Conservation (phyloP, 1,140 invertebrate species). For the Ericerus pela region DNA sequence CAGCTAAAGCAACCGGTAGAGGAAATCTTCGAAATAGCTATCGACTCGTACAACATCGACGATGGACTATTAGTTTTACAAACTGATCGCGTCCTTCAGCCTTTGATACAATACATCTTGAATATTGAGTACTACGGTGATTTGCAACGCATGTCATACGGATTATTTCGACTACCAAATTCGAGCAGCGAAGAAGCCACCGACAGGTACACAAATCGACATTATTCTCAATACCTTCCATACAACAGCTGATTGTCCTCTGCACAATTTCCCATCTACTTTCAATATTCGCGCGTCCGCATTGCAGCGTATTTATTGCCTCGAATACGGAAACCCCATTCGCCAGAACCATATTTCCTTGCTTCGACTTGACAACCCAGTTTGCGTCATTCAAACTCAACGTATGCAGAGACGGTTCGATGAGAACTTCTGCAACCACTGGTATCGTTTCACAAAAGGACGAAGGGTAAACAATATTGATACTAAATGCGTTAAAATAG, state of each 20-base stretch:
- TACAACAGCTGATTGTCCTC: too few species aligned
- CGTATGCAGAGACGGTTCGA: not conserved
- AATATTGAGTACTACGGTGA: not conserved
- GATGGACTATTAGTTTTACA: not conserved
- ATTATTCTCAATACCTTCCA: too few species aligned
- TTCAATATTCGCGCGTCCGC: not conserved
- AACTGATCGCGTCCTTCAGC: not conserved
- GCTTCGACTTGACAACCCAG: conserved; percentile 1
- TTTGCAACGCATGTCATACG: conserved; percentile 2
- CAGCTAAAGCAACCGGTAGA: not conserved
- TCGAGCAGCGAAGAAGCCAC: too few species aligned
- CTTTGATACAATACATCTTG: not conserved
- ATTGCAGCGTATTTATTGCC: not conserved
- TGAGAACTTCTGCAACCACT: too few species aligned
- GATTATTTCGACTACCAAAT: not conserved
- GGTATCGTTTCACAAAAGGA: too few species aligned
- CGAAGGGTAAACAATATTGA: too few species aligned
- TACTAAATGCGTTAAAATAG: too few species aligned
- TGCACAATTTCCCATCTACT: not conserved
- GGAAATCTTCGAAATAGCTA: not conserved
- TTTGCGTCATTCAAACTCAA: not conserved
- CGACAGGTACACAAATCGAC: too few species aligned
- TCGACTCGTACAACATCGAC: not conserved
- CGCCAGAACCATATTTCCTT: not conserved
- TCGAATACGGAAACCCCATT: not conserved